Evolutionary conservation across 2,113 vertebrate genomes (phyloP), one percentile per base, ranked within the genome.

Genomic region (Misgurnus mizolepis): DNA sequence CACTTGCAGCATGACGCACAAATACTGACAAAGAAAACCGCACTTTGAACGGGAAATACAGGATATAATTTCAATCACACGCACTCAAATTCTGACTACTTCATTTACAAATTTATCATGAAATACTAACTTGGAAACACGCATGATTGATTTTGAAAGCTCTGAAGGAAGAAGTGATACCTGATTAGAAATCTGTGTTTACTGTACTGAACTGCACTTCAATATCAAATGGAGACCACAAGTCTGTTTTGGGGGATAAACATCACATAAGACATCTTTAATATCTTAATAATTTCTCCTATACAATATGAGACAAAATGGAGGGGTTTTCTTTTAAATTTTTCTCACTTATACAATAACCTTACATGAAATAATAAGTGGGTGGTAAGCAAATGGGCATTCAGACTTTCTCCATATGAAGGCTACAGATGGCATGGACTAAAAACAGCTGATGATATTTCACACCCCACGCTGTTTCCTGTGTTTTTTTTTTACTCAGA

Each of bases 401-500:
- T 1, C 11, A 9, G 49, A 3, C 27, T 2, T 34, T 34, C 27
- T 34, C 49, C 3, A 49, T 49, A 4, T 12, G 3, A 11, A 27
- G 22, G 39, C 34, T 18, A 2, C 11, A 27, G 40, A 7, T 53
- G 67, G 8, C 40, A 11, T n/a, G 41, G 39, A 53, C 39, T 53
- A 18, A 53, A 18, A 7, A 22, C 53, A 73, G n/a, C 70, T 60
- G 34, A 67, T 67, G 50, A 22, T 15, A 39, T 10, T 45, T 60
- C 8, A 27, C 27, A 71, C 56, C 22, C 53, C 39, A 45, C 17
- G 6, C 1, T 18, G 11, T 60, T 39, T 67, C 39, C 1, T 69
- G 11, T 82, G 39, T 80, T 39, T 69, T 87, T 69, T 87, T 73
- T 87, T n/a, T 22, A 50, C 67, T 77, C 89, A 98, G 96, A 97